phyloP scores from a whole-genome alignment of 2,888 invertebrate species.

The Spisula solida region DNA sequence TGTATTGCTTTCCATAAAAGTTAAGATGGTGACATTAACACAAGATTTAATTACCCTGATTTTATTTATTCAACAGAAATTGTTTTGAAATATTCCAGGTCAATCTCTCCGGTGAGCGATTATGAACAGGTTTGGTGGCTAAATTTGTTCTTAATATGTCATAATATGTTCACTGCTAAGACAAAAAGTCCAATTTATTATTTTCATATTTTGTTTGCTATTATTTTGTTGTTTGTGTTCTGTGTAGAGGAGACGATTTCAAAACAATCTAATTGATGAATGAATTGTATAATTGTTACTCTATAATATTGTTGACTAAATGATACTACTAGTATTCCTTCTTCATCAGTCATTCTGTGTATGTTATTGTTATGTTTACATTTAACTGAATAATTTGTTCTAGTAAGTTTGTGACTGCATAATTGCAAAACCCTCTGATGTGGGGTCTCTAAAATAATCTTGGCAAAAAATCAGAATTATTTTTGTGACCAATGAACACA shows the following conservation, averaged over 20 bases:
- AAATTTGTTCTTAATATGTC: background rate
- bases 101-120: too few relatives aligned
- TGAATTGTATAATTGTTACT: conserved; percentile 17
- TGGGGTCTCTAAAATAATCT: too few relatives aligned
- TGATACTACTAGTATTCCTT: background rate
- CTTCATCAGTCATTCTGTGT: background rate
- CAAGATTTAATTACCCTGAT: too few relatives aligned
- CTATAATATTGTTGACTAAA: background rate
- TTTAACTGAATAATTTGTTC: background rate
- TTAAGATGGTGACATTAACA: too few relatives aligned
- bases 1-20: too few relatives aligned
- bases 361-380: background rate
- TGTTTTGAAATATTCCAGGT: too few relatives aligned
- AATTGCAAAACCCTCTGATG: too few relatives aligned
- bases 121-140: too few relatives aligned
- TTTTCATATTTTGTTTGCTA: background rate
- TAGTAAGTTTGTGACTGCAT: too few relatives aligned
- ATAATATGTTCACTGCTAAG: background rate
- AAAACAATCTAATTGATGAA: background rate
- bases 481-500: too few relatives aligned
- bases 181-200: background rate
- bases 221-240: background rate
- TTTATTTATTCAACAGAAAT: too few relatives aligned
- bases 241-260: background rate
- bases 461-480: too few relatives aligned